These are phyloP conservation scores for Eupeodes luniger DNA, from an alignment of 2,888 invertebrate species.

Conservation along the genomic window DNA sequence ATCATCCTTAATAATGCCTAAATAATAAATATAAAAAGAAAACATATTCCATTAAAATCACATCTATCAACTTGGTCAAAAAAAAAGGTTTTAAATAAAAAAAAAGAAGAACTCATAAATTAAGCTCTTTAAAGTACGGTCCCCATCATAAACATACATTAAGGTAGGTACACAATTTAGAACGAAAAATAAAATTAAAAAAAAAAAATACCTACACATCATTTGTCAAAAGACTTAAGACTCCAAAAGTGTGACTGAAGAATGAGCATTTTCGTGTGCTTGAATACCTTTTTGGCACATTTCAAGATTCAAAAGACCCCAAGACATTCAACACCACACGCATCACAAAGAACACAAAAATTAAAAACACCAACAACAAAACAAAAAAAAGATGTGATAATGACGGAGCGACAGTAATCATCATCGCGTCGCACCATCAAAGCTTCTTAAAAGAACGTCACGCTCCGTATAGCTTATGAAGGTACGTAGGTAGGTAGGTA, in stretches of 20 bases:
- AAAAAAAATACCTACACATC: conserved; percentile 17
- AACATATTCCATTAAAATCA: conserved; percentile 42
- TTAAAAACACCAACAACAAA: not conserved
- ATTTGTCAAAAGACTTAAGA: conserved; percentile 58
- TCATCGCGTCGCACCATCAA: conserved; percentile 26
- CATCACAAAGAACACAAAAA: not conserved
- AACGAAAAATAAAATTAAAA: not conserved
- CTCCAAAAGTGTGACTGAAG: conserved; percentile 8
- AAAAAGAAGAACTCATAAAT: conserved; percentile 9
- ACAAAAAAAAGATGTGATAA: conserved; percentile 14
- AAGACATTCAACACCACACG: not conserved
- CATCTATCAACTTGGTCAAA: conserved; percentile 33
- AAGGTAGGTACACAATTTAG: not conserved
- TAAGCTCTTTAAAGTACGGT: conserved; percentile 44
- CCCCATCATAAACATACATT: not conserved
- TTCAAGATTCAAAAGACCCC: not conserved
- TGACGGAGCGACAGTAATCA: conserved; percentile 54
- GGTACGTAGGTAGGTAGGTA: not conserved
- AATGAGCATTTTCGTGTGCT: conserved; percentile 41
- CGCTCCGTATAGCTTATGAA: not conserved
- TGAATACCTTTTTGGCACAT: conserved; percentile 52
- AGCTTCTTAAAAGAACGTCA: conserved; percentile 35
- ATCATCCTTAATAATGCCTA: conserved; percentile 50
- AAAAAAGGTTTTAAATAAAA: conserved; percentile 24
- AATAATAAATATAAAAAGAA: not conserved